Conservation (phyloP, 2,888 invertebrate genomes). For the Drosophila ezoana region DNA sequence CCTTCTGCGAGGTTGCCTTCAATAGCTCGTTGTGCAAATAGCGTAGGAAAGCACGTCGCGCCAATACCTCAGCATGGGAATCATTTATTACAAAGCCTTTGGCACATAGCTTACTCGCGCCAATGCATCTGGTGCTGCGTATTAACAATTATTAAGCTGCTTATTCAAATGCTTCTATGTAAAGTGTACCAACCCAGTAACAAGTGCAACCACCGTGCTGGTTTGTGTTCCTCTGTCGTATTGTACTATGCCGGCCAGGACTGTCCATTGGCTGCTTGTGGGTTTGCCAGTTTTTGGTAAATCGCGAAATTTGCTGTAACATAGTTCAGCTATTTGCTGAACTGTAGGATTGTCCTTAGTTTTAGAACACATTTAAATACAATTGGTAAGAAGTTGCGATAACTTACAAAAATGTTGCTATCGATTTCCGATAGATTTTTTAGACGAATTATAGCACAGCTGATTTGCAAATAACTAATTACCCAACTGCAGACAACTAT, state of each 20-base stretch:
- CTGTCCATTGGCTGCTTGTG: constrained; percentile 91
- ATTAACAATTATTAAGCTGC: not conserved
- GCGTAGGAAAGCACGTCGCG: constrained; percentile 92
- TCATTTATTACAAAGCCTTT: constrained; percentile 92
- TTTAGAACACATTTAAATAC: constrained; percentile 21
- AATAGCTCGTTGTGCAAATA: constrained; percentile 90
- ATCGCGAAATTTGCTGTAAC: constrained; percentile 87
- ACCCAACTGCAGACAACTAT: constrained; percentile 15
- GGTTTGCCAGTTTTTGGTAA: constrained; percentile 94
- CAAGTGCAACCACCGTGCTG: constrained; percentile 90
- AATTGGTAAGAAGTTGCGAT: not conserved
- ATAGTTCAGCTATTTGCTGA: constrained; percentile 86
- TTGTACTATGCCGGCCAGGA: constrained; percentile 90
- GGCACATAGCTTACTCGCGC: constrained; percentile 88
- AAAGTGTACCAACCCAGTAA: constrained; percentile 34
- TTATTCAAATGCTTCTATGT: not conserved
- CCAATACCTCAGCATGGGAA: constrained; percentile 96
- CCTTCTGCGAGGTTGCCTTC: constrained; percentile 52
- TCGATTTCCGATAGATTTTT: constrained; percentile 1
- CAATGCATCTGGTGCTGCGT: constrained; percentile 96
- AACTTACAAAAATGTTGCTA: not conserved
- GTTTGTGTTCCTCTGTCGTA: constrained; percentile 83
- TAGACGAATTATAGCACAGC: not conserved
- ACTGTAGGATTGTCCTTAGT: constrained; percentile 11
- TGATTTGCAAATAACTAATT: constrained; percentile 14